Conservation (phyloP, 1,140 invertebrate genomes). For the Dryas iulia region DNA sequence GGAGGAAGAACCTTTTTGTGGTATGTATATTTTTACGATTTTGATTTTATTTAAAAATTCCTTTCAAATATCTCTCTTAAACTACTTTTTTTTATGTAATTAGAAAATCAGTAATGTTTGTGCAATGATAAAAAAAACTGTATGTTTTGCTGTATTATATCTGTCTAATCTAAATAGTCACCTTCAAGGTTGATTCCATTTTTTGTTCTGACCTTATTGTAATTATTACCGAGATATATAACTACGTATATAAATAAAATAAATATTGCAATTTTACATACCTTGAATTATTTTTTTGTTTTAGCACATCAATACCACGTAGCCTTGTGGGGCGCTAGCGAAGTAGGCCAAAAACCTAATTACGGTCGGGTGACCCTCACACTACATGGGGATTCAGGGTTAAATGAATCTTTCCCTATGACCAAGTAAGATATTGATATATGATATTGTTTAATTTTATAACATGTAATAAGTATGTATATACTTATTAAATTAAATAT, state of each 20-base stretch:
- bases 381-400: slow-evolving; percentile 87
- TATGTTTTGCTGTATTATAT: no score
- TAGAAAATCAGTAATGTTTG: no score
- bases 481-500: no score
- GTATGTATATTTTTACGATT: slow-evolving; percentile 72
- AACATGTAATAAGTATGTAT: no score
- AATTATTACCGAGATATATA: no score
- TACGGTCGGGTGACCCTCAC: slow-evolving; percentile 92
- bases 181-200: not conserved
- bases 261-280: no score
- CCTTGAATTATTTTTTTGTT: slow-evolving; percentile 26
- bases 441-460: not conserved
- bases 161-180: no score
- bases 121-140: no score
- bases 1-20: slow-evolving; percentile 96
- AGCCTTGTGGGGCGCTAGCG: slow-evolving; percentile 87
- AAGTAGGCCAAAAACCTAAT: slow-evolving; percentile 84
- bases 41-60: no score
- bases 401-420: slow-evolving; percentile 94
- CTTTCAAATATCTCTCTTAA: no score
- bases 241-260: no score
- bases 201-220: not conserved
- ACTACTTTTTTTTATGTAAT: no score
- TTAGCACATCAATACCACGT: slow-evolving; percentile 93
- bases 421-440: slow-evolving; percentile 84